Percentiles rank a stretch among this genome's conserved stretches.
Evolutionary conservation across 64 coral and sea anemone genomes (phyloP).

Genomic region (Hydrozoanthus tunicans): DNA sequence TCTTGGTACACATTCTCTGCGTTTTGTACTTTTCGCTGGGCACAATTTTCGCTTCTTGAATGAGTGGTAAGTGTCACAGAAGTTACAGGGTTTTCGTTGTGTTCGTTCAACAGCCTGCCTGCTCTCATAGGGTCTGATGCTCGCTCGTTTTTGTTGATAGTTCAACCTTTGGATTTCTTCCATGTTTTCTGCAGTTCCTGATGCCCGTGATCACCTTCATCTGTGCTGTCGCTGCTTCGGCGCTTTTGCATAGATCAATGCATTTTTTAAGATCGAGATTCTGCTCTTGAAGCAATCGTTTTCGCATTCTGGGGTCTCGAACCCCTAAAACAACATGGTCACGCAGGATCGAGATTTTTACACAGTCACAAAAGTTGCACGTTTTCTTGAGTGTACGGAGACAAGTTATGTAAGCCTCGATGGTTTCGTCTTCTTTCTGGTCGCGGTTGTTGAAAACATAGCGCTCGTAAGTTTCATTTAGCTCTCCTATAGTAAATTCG

Average conservation of each 20-base stretch:
- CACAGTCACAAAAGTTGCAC: slow-evolving; percentile 50
- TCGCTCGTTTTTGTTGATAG: too few species aligned
- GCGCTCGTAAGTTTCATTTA: slow-evolving; percentile 38
- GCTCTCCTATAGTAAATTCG: slow-evolving; percentile 36
- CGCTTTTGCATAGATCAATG: slow-evolving; percentile 5
- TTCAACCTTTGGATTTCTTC: too few species aligned
- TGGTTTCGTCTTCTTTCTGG: slow-evolving; percentile 21
- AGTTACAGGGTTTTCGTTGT: too few species aligned
- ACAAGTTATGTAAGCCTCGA: slow-evolving; percentile 15
- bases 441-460: slow-evolving; percentile 48
- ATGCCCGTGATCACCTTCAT: too few species aligned
- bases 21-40: slow-evolving; percentile 21
- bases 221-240: not conserved
- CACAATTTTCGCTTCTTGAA: too few species aligned
- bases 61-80: too few species aligned
- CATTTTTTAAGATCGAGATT: slow-evolving; percentile 29
- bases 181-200: too few species aligned
- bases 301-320: not conserved
- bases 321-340: slow-evolving; percentile 3
- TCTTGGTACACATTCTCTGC: slow-evolving; percentile 31
- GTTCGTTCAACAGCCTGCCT: too few species aligned
- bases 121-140: too few species aligned
- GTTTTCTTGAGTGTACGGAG: slow-evolving; percentile 28
- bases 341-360: slow-evolving; percentile 5
- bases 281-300: not conserved